Conservation (phyloP, 2,797 vertebrate genomes). For the Rousettus madagascariensis region DNA sequence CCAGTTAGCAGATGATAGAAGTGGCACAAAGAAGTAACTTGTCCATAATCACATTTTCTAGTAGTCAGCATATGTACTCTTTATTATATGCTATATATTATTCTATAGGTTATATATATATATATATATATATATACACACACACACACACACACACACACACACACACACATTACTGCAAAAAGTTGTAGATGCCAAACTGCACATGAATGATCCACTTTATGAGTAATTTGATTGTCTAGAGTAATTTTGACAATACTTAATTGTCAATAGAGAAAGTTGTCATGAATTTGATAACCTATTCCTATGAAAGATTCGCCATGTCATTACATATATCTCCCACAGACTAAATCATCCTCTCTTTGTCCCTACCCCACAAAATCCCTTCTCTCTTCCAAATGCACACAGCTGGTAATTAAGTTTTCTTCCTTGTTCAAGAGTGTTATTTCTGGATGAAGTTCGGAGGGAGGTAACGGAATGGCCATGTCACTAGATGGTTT, state of each 20-base stretch:
- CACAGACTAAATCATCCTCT: neutral
- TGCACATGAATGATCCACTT: neutral
- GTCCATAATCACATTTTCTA: neutral
- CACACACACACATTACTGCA: neutral
- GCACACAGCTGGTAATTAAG: neutral
- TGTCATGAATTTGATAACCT: neutral
- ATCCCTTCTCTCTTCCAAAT: neutral
- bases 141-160: too few relatives aligned
- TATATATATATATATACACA: neutral
- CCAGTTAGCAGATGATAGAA: neutral
- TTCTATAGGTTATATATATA: neutral
- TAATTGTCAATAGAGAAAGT: neutral
- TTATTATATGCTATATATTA: neutral
- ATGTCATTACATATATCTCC: neutral
- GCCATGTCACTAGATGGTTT: neutral
- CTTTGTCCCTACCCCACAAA: neutral
- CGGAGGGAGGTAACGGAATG: neutral
- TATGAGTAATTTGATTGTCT: neutral
- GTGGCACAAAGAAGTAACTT: neutral
- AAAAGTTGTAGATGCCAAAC: neutral
- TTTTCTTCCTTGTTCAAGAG: neutral
- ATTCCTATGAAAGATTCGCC: neutral
- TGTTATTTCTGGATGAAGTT: constrained; percentile 2
- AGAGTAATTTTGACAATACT: neutral
- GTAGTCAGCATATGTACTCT: neutral